A percentile compares a stretch with the other conserved stretches of the same genome.
Conservation (phyloP, 2,113 vertebrate species). For the Suricata suricatta region DNA sequence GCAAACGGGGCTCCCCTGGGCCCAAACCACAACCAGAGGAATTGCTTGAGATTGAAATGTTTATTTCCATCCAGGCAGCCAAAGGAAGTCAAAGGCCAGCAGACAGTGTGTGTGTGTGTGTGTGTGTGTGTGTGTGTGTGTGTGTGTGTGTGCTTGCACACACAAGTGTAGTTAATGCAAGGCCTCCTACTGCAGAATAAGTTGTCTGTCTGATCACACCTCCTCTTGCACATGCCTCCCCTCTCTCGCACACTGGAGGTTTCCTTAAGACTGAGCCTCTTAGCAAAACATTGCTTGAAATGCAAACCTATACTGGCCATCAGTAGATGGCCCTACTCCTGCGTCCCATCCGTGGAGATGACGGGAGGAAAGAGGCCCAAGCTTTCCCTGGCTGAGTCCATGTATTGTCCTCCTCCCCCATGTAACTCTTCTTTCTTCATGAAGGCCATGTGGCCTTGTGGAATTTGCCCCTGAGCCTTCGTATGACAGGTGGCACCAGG, state of each 20-base stretch:
- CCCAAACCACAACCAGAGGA: neutral
- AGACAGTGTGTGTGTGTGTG: neutral
- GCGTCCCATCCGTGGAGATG: neutral
- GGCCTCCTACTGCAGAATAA: neutral
- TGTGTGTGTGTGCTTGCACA: neutral
- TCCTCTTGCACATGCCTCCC: neutral
- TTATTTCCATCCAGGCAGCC: neutral
- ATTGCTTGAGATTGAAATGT: neutral
- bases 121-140: neutral
- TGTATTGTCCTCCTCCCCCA: rapidly evolving
- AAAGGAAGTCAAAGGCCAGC: neutral
- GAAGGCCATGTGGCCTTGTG: neutral
- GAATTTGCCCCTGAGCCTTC: neutral
- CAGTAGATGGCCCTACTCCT: neutral
- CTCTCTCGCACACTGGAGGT: neutral
- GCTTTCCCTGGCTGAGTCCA: neutral
- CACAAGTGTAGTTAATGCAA: neutral
- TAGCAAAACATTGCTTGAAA: neutral
- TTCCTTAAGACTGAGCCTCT: neutral
- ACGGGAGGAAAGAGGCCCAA: neutral
- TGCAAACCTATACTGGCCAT: neutral
- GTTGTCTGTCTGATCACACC: neutral
- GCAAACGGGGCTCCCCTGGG: neutral
- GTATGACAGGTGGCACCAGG: neutral
- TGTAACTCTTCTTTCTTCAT: neutral